Evolutionary conservation across 2,888 invertebrate species (phyloP), one percentile per base, ranked within the genome.

Genomic region (Ellobium chinense): DNA sequence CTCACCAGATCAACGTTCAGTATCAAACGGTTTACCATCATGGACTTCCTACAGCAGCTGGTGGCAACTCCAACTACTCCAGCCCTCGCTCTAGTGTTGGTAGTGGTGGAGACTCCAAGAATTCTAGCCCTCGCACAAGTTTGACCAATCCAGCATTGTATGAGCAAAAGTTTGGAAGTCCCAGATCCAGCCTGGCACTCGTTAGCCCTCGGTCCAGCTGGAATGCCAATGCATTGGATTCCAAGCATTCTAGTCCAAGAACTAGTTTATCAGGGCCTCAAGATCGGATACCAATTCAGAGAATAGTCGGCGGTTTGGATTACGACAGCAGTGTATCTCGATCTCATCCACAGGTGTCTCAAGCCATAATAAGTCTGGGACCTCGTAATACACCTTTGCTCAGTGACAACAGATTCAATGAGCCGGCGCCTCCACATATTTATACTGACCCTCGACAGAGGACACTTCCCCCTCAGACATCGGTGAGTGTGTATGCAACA

Each of bases 241-340:
- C 94, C 0, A 93, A 93, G 87, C 93, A 93, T 91, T 93, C 94
- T 86, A 93, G 94, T 85, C 94, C 94, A 36, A 83, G 90, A 70
- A 88, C 89, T n/a, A 91, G 91, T 84, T 78, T 91, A 69, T 91
- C 92, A 29, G 84, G 87, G 75, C 87, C 85, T 34, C 85, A 86
- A 39, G 89, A 90, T 37, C 82, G 85, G 70, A 83, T 81, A 69
- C 80, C 82, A 37, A 70, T 79, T 63, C 78, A 81, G 58, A 72
- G 84, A 56, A 76, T 37, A 34, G 70, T 82, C 21, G 75, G 78
- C 7, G 75, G 78, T 54, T 68, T 78, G 39, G 82, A 83, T 21
- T 66, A 85, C 27, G 75, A 82, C 24, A 68, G 36, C 18, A 29
- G n/a, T 29, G 14, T 27, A 1, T 27, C 29, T 21, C 12, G n/a